A percentile compares a stretch with the other conserved stretches of the same genome.
Evolutionary conservation across 2,888 invertebrate species (phyloP).

Genomic region (Iselma pallidipennis): DNA sequence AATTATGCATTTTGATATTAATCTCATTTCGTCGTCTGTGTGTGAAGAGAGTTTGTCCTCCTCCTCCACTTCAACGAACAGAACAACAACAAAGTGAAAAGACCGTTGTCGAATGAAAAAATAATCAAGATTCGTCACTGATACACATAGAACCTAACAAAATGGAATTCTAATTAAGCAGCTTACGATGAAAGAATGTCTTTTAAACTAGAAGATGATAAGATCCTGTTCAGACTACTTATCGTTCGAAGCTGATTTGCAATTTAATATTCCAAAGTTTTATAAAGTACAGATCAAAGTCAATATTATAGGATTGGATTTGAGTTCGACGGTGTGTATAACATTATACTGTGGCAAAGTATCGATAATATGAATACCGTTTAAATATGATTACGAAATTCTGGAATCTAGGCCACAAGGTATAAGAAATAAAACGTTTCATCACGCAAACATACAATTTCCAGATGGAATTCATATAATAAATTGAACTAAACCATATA

Average conservation of each 20-base stretch:
- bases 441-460: too few species aligned
- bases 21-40: constrained; percentile 28
- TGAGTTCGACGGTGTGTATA: too few species aligned
- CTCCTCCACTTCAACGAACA: not conserved
- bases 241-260: constrained; percentile 43
- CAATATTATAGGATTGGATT: not conserved
- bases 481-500: too few species aligned
- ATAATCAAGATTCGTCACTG: constrained; percentile 45
- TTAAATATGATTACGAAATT: too few species aligned
- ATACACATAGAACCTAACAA: constrained; percentile 35
- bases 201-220: constrained; percentile 36
- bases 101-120: constrained; percentile 28
- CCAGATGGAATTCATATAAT: not conserved
- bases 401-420: too few species aligned
- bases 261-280: constrained; percentile 47
- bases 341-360: too few species aligned
- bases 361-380: too few species aligned
- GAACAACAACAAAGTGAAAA: constrained; percentile 12
- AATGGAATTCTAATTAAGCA: constrained; percentile 48
- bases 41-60: not conserved
- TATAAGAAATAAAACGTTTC: too few species aligned
- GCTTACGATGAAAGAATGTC: constrained; percentile 41
- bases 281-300: constrained; percentile 34
- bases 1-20: constrained; percentile 46
- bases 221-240: constrained; percentile 37